Evolutionary conservation across 1,140 invertebrate species (phyloP).

Genomic region (Neodiprion pinetum): DNA sequence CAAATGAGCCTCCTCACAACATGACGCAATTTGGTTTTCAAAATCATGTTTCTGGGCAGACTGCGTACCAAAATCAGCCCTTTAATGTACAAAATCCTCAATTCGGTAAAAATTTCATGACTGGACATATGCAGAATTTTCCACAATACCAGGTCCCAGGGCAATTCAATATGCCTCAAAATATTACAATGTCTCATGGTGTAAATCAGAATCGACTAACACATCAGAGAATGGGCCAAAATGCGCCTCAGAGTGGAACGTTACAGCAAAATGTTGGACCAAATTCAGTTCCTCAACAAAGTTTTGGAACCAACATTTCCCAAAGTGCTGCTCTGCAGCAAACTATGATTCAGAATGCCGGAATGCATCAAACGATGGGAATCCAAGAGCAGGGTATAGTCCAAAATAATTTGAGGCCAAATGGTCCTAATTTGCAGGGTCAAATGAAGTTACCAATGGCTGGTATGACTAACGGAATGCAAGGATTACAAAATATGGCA

Average conservation of each 20-base stretch:
- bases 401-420: constrained; percentile 29
- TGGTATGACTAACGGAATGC: constrained; percentile 23
- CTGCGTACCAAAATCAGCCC: constrained; percentile 37
- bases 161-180: constrained; percentile 30
- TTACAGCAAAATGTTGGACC: constrained; percentile 33
- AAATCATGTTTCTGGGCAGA: constrained; percentile 10
- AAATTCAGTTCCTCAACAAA: constrained; percentile 29
- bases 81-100: constrained; percentile 50
- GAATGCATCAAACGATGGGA: constrained; percentile 24
- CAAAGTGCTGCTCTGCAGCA: constrained; percentile 21
- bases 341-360: constrained; percentile 21
- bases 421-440: constrained; percentile 30
- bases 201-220: constrained; percentile 13
- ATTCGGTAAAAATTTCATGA: constrained; percentile 47
- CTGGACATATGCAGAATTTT: constrained; percentile 29
- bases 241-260: constrained; percentile 27
- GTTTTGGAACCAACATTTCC: constrained; percentile 22
- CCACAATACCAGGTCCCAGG: constrained; percentile 35
- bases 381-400: constrained; percentile 33
- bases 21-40: constrained; percentile 31
- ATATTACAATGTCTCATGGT: constrained; percentile 35
- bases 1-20: background rate
- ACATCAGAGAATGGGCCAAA: constrained; percentile 32
- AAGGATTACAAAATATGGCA: constrained; percentile 29
- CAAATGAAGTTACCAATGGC: constrained; percentile 27